Percentiles rank a stretch among this genome's conserved stretches.
phyloP scores from a whole-genome alignment of 2,888 invertebrate genomes.

The Orthosia gracilis region DNA sequence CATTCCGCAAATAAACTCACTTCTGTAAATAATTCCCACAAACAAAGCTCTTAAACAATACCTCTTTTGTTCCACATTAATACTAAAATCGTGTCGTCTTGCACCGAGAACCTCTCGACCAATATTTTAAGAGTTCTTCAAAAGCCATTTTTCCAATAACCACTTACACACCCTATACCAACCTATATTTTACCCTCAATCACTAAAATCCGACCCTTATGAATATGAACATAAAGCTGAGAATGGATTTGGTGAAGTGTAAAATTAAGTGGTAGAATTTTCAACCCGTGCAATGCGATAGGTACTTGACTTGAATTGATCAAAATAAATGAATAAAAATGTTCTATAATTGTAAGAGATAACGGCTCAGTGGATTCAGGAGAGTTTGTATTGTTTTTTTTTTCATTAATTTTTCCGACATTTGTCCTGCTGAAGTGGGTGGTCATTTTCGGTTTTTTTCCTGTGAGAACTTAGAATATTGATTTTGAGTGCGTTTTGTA shows the following conservation, averaged over 20 bases:
- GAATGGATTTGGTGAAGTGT: slow-evolving; percentile 13
- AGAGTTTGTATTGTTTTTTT: slow-evolving; percentile 84
- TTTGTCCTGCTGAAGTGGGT: slow-evolving; percentile 67
- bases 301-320: slow-evolving; percentile 86
- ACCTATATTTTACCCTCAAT: slow-evolving; percentile 17
- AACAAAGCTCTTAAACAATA: slow-evolving; percentile 69
- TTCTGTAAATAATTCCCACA: slow-evolving; percentile 68
- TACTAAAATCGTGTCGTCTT: slow-evolving; percentile 77
- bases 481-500: slow-evolving; percentile 66
- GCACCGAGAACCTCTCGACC: slow-evolving; percentile 73
- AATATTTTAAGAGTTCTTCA: slow-evolving; percentile 81
- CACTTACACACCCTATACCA: slow-evolving; percentile 81
- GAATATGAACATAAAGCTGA: slow-evolving; percentile 37
- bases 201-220: slow-evolving; percentile 65
- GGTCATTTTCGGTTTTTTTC: slow-evolving; percentile 75
- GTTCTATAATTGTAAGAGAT: slow-evolving; percentile 81
- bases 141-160: slow-evolving; percentile 87
- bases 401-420: slow-evolving; percentile 73
- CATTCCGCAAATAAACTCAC: slow-evolving; percentile 44
- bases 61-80: slow-evolving; percentile 76
- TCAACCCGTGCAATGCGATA: slow-evolving; percentile 82
- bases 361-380: slow-evolving; percentile 83
- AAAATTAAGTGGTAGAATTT: slow-evolving; percentile 60
- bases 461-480: slow-evolving; percentile 84
- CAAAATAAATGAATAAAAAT: slow-evolving; percentile 85